Evolutionary conservation across 2,797 vertebrate genomes (phyloP).

Genomic region (Micropoecilia bifurca): DNA sequence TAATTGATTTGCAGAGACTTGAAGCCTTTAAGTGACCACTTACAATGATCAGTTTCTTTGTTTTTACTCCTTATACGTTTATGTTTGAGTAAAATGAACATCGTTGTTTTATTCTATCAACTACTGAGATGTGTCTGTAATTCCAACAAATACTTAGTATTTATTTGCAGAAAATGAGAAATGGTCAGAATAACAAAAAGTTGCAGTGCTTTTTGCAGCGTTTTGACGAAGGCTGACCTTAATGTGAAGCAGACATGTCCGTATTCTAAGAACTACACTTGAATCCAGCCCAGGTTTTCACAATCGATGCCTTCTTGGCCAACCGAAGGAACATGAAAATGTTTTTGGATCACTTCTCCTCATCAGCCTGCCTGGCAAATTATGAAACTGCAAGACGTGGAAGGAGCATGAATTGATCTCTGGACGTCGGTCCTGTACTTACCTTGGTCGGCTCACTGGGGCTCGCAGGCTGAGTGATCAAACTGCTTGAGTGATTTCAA

Average conservation of each 20-base stretch:
- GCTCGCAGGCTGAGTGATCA: slow-evolving; percentile 29
- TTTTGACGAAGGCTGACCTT: slow-evolving; percentile 23
- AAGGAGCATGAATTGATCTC: slow-evolving; percentile 59
- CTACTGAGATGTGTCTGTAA: too few species aligned
- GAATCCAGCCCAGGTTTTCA: background rate
- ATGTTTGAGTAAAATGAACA: too few species aligned
- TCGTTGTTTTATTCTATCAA: too few species aligned
- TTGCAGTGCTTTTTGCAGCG: background rate
- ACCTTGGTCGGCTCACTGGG: slow-evolving; percentile 39
- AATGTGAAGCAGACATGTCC: slow-evolving; percentile 1
- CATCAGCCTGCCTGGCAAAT: slow-evolving; percentile 60
- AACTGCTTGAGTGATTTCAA: slow-evolving; percentile 9
- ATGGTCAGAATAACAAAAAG: too few species aligned
- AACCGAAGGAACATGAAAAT: slow-evolving; percentile 38
- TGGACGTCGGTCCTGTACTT: slow-evolving; percentile 31
- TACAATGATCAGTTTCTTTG: too few species aligned
- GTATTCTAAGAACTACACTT: slow-evolving; percentile 8
- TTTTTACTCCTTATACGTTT: too few species aligned
- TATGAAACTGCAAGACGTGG: slow-evolving; percentile 43
- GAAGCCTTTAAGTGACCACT: background rate
- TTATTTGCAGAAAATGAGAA: too few species aligned
- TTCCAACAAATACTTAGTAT: too few species aligned
- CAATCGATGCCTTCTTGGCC: slow-evolving; percentile 47
- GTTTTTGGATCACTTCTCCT: slow-evolving; percentile 60
- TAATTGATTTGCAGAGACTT: background rate